Conservation (phyloP, 2,797 vertebrate species). For the Manis javanica region DNA sequence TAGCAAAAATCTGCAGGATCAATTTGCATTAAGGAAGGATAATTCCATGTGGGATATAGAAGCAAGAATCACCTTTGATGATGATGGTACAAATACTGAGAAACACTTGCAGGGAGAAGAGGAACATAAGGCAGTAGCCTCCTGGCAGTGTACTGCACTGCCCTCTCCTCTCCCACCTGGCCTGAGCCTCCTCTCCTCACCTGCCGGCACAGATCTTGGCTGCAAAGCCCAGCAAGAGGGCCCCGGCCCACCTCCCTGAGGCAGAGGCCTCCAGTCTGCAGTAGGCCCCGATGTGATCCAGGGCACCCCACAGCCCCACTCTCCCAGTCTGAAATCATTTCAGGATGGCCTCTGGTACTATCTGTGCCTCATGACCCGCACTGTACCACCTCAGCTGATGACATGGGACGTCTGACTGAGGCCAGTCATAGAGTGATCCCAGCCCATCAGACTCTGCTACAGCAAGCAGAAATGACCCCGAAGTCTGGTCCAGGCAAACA, state of each 20-base stretch:
- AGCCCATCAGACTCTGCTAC: not conserved
- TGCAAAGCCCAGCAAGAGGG: not conserved
- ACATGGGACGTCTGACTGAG: not conserved
- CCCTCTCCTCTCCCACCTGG: too few species aligned
- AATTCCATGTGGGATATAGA: not conserved
- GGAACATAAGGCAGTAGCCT: not conserved
- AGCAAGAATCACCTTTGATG: not conserved
- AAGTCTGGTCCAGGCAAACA: not conserved
- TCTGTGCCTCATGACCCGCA: rapidly evolving
- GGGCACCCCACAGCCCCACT: rapidly evolving
- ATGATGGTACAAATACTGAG: too few species aligned
- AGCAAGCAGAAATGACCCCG: not conserved
- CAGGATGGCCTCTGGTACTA: rapidly evolving
- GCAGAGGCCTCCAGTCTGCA: not conserved
- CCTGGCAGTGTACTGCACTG: rapidly evolving
- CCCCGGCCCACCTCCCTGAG: not conserved
- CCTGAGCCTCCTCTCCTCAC: rapidly evolving
- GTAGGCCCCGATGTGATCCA: rapidly evolving
- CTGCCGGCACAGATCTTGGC: too few species aligned
- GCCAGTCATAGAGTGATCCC: rapidly evolving
- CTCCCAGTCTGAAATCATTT: not conserved
- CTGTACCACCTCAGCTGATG: rapidly evolving
- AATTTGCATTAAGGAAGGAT: not conserved
- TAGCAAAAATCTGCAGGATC: not conserved
- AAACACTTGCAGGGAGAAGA: not conserved